phyloP scores from a whole-genome alignment of 2,797 vertebrate species.

The Monodelphis domestica region DNA sequence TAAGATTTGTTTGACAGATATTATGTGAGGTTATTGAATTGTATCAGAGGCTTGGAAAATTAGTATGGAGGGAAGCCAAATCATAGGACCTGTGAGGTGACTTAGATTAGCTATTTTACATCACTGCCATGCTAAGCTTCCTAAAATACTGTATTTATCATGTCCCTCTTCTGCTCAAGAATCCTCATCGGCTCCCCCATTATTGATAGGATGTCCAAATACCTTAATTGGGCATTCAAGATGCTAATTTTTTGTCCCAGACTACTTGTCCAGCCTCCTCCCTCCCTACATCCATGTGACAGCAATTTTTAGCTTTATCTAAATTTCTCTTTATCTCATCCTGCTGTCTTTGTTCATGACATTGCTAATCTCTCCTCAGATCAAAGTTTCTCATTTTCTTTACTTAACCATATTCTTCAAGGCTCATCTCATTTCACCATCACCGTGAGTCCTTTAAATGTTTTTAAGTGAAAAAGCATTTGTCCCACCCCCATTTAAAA shows the following conservation, averaged over 20 bases:
- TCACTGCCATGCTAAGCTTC: background rate
- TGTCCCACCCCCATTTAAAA: background rate
- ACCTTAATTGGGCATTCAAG: background rate
- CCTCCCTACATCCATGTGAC: background rate
- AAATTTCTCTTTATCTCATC: background rate
- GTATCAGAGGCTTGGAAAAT: background rate
- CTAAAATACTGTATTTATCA: background rate
- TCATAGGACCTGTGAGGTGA: background rate
- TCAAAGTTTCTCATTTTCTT: background rate
- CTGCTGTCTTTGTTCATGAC: no score
- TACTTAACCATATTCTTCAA: background rate
- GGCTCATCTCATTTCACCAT: background rate
- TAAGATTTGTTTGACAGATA: background rate
- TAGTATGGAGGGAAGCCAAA: background rate
- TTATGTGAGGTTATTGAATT: constrained; percentile 10
- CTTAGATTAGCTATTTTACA: background rate
- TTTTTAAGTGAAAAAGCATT: background rate
- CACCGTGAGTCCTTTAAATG: background rate
- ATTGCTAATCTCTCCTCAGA: background rate
- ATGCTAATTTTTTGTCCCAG: background rate
- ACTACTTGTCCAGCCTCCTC: background rate
- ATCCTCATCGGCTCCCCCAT: background rate
- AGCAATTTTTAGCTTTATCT: background rate
- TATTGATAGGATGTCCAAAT: background rate
- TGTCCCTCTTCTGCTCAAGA: background rate